These are phyloP conservation scores for Parnassius glacialis DNA, from an alignment of 2,888 invertebrate species.

Conservation along the genomic window DNA sequence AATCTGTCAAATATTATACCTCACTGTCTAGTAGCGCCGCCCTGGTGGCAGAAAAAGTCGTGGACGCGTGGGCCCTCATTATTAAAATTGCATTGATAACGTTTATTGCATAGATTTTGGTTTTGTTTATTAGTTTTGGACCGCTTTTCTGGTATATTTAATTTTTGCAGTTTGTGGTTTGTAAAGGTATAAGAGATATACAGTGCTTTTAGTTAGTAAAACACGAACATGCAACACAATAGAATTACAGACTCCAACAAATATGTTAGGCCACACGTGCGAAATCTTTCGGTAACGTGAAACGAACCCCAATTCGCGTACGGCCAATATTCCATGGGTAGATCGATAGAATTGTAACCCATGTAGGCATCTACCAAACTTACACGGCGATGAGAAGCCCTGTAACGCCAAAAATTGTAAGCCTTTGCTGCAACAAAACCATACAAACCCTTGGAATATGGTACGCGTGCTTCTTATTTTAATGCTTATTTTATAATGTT, in stretches of 20 bases:
- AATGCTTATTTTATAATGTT: slow-evolving; percentile 9
- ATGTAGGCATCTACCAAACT: slow-evolving; percentile 71
- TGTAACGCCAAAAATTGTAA: slow-evolving; percentile 82
- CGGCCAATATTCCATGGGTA: slow-evolving; percentile 82
- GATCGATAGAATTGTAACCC: slow-evolving; percentile 78
- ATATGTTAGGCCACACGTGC: slow-evolving; percentile 26
- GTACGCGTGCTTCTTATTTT: slow-evolving; percentile 22
- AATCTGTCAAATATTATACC: too few relatives aligned
- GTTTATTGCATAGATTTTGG: neutral
- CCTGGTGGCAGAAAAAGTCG: too few relatives aligned
- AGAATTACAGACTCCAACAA: slow-evolving; percentile 28
- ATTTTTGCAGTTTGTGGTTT: neutral
- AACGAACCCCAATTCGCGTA: slow-evolving; percentile 83
- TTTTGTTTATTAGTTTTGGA: neutral
- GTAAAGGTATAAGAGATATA: neutral
- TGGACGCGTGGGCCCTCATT: too few relatives aligned
- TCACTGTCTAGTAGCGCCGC: too few relatives aligned
- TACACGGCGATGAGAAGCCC: slow-evolving; percentile 66
- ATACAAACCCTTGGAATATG: slow-evolving; percentile 63
- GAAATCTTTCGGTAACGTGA: slow-evolving; percentile 14
- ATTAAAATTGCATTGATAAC: neutral
- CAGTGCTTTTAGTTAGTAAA: slow-evolving; percentile 16
- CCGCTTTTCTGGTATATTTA: too few relatives aligned
- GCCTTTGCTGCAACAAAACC: slow-evolving; percentile 79
- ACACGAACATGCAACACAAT: slow-evolving; percentile 13